Evolutionary conservation across 2,888 invertebrate genomes (phyloP).

Genomic region (Antitype chi): DNA sequence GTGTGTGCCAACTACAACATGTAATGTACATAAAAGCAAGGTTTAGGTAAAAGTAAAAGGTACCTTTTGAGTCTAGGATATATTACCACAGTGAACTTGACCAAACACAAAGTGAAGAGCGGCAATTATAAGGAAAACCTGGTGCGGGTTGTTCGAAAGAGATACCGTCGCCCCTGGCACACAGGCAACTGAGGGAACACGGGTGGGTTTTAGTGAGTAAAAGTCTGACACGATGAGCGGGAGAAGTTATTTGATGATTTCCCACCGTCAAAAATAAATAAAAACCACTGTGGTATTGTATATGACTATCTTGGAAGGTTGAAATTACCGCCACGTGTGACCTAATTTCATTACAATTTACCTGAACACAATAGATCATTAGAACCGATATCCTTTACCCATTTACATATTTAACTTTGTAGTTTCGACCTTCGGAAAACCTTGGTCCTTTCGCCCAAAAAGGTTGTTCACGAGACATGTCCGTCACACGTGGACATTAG

Average conservation of each 20-base stretch:
- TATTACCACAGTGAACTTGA: conserved; percentile 19
- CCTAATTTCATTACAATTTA: neutral
- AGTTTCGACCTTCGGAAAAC: conserved; percentile 31
- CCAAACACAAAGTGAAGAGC: neutral
- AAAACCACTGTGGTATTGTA: neutral
- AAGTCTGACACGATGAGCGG: too few relatives aligned
- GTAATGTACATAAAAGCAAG: neutral
- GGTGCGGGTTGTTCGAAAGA: too few relatives aligned
- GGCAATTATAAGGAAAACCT: conserved; percentile 11
- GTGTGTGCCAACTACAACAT: neutral
- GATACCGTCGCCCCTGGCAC: too few relatives aligned
- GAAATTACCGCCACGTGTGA: neutral
- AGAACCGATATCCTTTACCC: conserved; percentile 17
- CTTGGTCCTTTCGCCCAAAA: conserved; percentile 27
- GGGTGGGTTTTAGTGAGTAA: too few relatives aligned
- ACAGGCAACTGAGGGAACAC: too few relatives aligned
- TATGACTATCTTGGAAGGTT: neutral
- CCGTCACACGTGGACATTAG: conserved; percentile 53
- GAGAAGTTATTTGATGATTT: too few relatives aligned
- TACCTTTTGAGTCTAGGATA: neutral
- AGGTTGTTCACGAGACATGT: conserved; percentile 59
- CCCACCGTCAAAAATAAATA: too few relatives aligned
- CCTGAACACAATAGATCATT: neutral
- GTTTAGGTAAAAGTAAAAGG: neutral
- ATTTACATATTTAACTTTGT: conserved; percentile 42